Conservation (phyloP, 2,113 vertebrate species). For the Lagenorhynchus albirostris region DNA sequence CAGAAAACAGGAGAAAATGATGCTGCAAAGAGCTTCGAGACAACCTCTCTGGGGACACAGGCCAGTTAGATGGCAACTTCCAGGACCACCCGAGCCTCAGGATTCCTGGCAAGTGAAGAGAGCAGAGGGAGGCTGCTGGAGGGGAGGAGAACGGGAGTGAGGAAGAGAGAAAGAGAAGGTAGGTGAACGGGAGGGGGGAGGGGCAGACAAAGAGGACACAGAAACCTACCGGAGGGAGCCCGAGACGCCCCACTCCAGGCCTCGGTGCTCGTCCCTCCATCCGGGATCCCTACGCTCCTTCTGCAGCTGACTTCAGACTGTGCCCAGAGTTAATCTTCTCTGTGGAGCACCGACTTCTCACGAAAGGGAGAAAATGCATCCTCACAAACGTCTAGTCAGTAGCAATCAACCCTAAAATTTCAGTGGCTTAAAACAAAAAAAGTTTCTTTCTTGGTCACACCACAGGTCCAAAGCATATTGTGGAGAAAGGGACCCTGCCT, state of each 20-base stretch:
- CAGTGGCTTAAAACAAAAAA: neutral
- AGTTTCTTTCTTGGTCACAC: neutral
- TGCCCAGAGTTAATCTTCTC: neutral
- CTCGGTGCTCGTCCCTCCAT: rapidly evolving
- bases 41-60: neutral
- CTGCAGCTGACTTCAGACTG: neutral
- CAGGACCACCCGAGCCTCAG: neutral
- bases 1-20: neutral
- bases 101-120: neutral
- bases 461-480: rapidly evolving
- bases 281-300: neutral
- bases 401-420: neutral
- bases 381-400: rapidly evolving
- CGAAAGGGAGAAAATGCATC: neutral
- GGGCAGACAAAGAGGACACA: too few species aligned
- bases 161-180: neutral
- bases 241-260: neutral
- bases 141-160: rapidly evolving
- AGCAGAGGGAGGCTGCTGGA: neutral
- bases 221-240: rapidly evolving
- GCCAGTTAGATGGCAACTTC: neutral
- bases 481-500: too few species aligned
- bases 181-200: too few species aligned
- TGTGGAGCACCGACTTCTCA: neutral
- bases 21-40: neutral